Conservation (phyloP, 2,797 vertebrate genomes). For the Ctenopoma kingsleyae region DNA sequence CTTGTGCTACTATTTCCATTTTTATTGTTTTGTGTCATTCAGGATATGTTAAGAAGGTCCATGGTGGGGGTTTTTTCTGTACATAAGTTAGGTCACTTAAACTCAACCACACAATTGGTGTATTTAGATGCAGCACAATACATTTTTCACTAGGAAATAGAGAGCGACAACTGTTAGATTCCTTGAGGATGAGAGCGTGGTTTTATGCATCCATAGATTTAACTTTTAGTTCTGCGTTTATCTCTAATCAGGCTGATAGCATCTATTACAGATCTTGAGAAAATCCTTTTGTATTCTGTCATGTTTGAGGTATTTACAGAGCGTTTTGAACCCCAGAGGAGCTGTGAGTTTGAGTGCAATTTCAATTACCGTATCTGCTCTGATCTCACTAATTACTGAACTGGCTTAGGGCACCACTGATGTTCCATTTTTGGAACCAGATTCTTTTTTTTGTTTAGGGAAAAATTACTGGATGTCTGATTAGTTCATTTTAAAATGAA, state of each 20-base stretch:
- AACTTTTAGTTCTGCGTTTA: background rate
- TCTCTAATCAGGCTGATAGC: background rate
- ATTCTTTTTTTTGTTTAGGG: background rate
- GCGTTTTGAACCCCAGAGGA: background rate
- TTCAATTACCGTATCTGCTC: no score
- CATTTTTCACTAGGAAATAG: background rate
- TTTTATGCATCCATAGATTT: background rate
- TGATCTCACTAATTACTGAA: slow-evolving; percentile 5
- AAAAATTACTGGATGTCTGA: background rate
- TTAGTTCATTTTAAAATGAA: slow-evolving; percentile 17
- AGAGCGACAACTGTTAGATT: background rate
- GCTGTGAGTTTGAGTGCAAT: background rate
- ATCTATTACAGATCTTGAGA: background rate
- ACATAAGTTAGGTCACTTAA: background rate
- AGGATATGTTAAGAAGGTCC: background rate
- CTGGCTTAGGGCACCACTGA: background rate
- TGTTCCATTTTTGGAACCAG: background rate
- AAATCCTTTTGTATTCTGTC: background rate
- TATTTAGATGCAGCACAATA: background rate
- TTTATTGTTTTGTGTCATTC: slow-evolving; percentile 40
- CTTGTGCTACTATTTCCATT: slow-evolving; percentile 42
- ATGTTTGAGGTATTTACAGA: background rate
- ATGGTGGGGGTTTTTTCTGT: background rate
- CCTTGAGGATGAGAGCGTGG: background rate
- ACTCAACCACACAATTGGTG: background rate